Evolutionary conservation across 2,797 vertebrate genomes (phyloP).

Genomic region (Gorsachius magnificus): DNA sequence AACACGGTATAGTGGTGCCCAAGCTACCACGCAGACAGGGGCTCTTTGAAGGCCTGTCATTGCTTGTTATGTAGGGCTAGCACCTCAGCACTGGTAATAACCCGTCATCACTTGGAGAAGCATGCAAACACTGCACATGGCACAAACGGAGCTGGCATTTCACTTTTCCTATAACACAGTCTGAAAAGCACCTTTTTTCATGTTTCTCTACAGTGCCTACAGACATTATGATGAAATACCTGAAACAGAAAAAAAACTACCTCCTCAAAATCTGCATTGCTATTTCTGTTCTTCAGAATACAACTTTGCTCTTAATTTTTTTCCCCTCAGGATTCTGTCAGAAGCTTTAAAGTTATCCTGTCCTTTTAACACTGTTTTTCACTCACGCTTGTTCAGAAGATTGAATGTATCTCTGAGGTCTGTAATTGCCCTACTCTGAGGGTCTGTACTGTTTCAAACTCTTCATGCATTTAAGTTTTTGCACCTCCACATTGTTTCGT

Average conservation of each 20-base stretch:
- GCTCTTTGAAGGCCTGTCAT: background rate
- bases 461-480: background rate
- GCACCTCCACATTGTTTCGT: background rate
- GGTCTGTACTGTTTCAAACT: background rate
- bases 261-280: background rate
- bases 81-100: background rate
- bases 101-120: background rate
- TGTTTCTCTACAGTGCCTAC: background rate
- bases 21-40: background rate
- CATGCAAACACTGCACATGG: accelerated
- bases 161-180: background rate
- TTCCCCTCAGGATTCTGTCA: background rate
- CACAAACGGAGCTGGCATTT: background rate
- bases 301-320: background rate
- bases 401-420: background rate
- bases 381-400: background rate
- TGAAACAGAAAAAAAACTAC: background rate
- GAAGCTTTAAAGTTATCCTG: background rate
- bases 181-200: background rate
- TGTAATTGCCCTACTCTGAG: background rate
- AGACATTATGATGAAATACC: background rate
- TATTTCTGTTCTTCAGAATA: background rate
- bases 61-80: background rate
- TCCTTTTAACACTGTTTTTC: background rate
- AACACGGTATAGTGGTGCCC: background rate